Evolutionary conservation across 92 coral and sea anemone genomes (phyloP), one percentile per base, ranked within the genome.

Genomic region (Palythoa grandis): DNA sequence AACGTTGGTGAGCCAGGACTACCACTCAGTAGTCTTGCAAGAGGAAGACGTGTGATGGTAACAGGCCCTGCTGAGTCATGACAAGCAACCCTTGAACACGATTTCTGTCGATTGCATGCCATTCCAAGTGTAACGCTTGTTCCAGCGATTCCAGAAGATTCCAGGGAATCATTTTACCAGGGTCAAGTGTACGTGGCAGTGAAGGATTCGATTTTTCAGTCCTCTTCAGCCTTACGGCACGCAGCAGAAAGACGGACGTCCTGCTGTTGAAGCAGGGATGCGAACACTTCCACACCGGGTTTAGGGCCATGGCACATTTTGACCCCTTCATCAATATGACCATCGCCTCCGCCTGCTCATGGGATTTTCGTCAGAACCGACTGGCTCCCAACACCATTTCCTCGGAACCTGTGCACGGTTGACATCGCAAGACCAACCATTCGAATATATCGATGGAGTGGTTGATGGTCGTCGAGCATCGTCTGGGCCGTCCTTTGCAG

Each of bases 71-170:
- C 57, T 14, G 72, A 79, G 52, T 60, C 38, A 17, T 40, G 79
- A 24, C 89, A 86, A 54, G 71, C 86, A 52, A 87, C 87, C 25
- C 80, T 87, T 29, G 69, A 87, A 38, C 86, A 82, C 79, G 87
- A 87, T 52, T 87, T 82, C 82, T 86, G 84, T 77, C 84, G 67
- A 77, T 53, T 75, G 25, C 83, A 76, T 53, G 52, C 76, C 10
- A 86, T 76, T 65, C 76, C 82, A 86, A 86, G 89, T 66, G 89
- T 86, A 50, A 24, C 77, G 0, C 89, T 77, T 66, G 89, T 77
- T 4, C 84, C 89, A 68, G 84, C 66, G 84, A 76, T 86, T 69
- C 77, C 84, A 20, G 85, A 77, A n/a, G 77, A 11, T 52, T 11
- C 84, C 14, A 2, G 7, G 24, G 84, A 86, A 40, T 63, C 89